Evolutionary conservation across 37 sponge, comb jelly and placozoan genomes (phyloP).

Genomic region (Axinella damicornis): DNA sequence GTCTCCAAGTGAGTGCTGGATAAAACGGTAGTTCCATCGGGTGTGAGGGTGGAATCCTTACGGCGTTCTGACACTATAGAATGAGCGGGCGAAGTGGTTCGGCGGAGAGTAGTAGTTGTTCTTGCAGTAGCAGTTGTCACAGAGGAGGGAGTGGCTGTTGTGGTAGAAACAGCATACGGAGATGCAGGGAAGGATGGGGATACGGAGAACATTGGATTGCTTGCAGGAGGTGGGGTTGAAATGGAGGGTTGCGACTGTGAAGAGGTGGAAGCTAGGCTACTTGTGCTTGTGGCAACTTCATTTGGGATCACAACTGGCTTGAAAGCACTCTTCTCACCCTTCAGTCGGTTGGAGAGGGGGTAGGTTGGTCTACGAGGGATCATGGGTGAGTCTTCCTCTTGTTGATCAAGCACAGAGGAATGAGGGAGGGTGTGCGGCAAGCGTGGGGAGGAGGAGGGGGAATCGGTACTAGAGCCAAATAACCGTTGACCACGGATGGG

Average conservation of each 20-base stretch:
- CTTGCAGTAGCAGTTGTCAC: background rate
- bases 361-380: constrained; percentile 45
- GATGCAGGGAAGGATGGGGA: background rate
- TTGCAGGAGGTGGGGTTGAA: background rate
- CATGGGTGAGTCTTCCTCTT: constrained; percentile 7
- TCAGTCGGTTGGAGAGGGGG: background rate
- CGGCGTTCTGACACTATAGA: too few species aligned
- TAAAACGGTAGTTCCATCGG: too few species aligned
- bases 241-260: constrained; percentile 15
- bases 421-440: constrained; percentile 59
- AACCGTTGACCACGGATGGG: background rate
- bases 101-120: too few species aligned
- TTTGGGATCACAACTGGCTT: constrained; percentile 7
- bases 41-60: too few species aligned
- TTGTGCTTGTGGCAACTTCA: background rate
- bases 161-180: background rate
- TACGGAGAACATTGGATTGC: background rate
- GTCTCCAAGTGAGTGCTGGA: too few species aligned
- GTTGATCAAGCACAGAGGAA: background rate
- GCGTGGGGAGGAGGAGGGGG: constrained; percentile 24
- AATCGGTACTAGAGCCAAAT: background rate
- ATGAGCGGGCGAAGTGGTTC: background rate
- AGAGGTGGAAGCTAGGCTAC: background rate
- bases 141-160: background rate
- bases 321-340: constrained; percentile 5